Evolutionary conservation across 2,888 invertebrate genomes (phyloP), one percentile per base, ranked within the genome.

Genomic region (Timema cristinae): DNA sequence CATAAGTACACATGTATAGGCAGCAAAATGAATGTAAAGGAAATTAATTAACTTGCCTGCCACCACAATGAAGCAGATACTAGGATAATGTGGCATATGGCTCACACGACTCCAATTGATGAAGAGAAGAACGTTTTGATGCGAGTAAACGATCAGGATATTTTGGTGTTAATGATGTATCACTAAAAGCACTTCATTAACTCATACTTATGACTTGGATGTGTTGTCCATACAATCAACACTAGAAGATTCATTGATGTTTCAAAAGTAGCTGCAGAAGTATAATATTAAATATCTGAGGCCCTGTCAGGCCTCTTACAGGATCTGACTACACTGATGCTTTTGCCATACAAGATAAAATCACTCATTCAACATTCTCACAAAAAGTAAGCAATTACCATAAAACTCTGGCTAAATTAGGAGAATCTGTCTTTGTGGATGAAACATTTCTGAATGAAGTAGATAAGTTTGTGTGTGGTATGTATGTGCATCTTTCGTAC

Each of bases 121-220:
- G n/a, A 59, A 59, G 59, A 13, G n/a, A 59, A 59, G 32, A 59
- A 59, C n/a, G 59, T 59, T 59, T 59, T 59, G 59, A n/a, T 59
- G 59, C 13, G 59, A 59, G n/a, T n/a, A 15, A 7, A 59, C 15
- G 13, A 59, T 59, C n/a, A 15, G n/a, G n/a, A 59, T 59, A 59
- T 59, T 15, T 59, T 59, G 32, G 59, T n/a, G 59, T 59, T 59
- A 59, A 59, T 59, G 15, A 59, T 7, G 8, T 59, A 8, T 59
- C 59, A 59, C 59, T 1, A 7, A 59, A 59, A 59, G 5, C 15
- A 59, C 15, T 59, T 59, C 15, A 59, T n/a, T 7, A 59, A 59
- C 7, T 15, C 59, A 59, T n/a, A 59, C n/a, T 59, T 59, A 59
- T n/a, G 15, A n/a, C 59, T n/a, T 15, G 59, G n/a, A 59, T 59